These are phyloP conservation scores for Spheniscus humboldti DNA, from an alignment of 2,797 vertebrate species.

Conservation along the genomic window DNA sequence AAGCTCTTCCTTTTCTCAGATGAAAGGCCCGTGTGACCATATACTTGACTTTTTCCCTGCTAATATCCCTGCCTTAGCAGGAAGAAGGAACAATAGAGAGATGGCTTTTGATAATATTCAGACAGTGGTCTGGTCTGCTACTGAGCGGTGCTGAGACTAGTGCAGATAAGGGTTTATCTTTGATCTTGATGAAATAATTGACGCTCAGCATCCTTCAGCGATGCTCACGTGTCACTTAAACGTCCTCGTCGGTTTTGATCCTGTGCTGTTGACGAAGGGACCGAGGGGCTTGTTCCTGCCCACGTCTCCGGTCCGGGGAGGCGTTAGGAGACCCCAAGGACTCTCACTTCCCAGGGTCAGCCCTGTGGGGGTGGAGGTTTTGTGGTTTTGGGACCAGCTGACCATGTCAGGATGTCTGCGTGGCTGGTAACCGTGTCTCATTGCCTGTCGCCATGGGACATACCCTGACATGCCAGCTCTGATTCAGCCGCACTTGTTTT, in stretches of 20 bases:
- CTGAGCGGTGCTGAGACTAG: not conserved
- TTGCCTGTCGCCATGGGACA: accelerated
- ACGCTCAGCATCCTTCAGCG: not conserved
- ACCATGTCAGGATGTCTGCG: accelerated
- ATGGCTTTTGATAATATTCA: not conserved
- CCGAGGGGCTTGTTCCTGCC: accelerated
- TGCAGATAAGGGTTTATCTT: not conserved
- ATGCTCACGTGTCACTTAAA: not conserved
- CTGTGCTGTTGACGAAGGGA: not conserved
- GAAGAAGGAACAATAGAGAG: not conserved
- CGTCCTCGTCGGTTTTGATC: accelerated
- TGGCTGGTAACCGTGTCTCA: not conserved
- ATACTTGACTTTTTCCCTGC: not conserved
- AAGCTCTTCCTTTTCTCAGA: not conserved
- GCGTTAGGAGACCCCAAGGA: accelerated
- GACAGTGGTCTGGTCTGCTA: not conserved
- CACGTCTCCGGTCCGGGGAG: accelerated
- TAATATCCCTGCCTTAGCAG: not conserved
- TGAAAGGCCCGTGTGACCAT: not conserved
- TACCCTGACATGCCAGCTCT: not conserved
- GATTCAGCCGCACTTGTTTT: accelerated
- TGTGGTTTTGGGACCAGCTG: not conserved
- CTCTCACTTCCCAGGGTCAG: not conserved
- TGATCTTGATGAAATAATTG: not conserved
- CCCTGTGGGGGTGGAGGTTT: not conserved